Percentiles rank a stretch among this genome's conserved stretches.
Evolutionary conservation across 2,888 invertebrate species (phyloP).

Genomic region (Cylloceria caligata): DNA sequence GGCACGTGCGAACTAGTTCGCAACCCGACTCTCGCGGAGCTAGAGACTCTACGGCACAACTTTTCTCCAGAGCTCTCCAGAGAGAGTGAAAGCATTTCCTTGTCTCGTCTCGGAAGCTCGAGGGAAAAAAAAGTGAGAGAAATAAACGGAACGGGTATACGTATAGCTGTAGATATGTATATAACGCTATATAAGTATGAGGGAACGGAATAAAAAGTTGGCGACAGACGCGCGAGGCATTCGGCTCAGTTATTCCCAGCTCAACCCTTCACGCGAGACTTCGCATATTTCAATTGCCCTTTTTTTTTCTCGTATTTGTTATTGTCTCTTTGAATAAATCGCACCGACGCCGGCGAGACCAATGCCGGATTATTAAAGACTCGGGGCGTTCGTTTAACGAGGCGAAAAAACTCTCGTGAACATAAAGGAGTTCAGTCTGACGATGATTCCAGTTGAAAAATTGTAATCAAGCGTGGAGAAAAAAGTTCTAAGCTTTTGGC

Average conservation of each 20-base stretch:
- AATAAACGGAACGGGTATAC: not conserved
- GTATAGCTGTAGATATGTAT: slow-evolving; percentile 20
- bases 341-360: not conserved
- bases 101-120: slow-evolving; percentile 54
- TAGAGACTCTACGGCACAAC: slow-evolving; percentile 49
- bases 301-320: slow-evolving; percentile 6
- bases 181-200: slow-evolving; percentile 11
- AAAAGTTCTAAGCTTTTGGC: not conserved
- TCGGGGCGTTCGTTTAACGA: not conserved
- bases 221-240: slow-evolving; percentile 39
- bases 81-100: slow-evolving; percentile 66
- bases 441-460: not conserved
- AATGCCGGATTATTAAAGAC: slow-evolving; percentile 6
- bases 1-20: slow-evolving; percentile 59
- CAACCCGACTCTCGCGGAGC: slow-evolving; percentile 25
- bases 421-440: not conserved
- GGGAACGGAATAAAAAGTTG: slow-evolving; percentile 51
- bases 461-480: not conserved
- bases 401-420: not conserved
- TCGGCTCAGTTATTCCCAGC: slow-evolving; percentile 43
- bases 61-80: slow-evolving; percentile 50
- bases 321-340: slow-evolving; percentile 20
- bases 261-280: slow-evolving; percentile 38
- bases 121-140: not conserved
- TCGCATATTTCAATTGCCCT: slow-evolving; percentile 29